Evolutionary conservation across 2,797 vertebrate species (phyloP).

Genomic region (Cheirogaleus major): DNA sequence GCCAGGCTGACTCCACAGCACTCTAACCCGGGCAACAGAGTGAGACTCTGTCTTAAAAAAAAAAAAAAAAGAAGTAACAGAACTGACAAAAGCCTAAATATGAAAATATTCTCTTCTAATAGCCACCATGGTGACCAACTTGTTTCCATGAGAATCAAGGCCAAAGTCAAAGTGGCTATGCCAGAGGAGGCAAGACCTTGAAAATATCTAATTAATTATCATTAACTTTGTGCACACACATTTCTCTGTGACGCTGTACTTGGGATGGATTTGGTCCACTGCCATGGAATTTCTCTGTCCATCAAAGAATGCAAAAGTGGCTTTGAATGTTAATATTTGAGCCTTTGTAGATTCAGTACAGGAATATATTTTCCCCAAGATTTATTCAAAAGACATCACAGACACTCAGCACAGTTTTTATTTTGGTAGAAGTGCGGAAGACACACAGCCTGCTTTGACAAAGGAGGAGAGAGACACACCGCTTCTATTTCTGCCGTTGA

Average conservation of each 20-base stretch:
- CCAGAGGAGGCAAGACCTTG: not conserved
- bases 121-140: not conserved
- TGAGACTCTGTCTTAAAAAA: too few species aligned
- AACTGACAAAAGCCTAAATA: not conserved
- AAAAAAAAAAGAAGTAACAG: not conserved
- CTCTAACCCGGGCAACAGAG: too few species aligned
- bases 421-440: slow-evolving; percentile 51
- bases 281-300: not conserved
- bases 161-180: not conserved
- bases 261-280: not conserved
- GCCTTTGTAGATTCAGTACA: not conserved
- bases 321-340: slow-evolving; percentile 1
- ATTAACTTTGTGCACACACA: not conserved
- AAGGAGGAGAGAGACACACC: not conserved
- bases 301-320: not conserved
- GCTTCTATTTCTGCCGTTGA: slow-evolving; percentile 53
- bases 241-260: not conserved
- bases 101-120: not conserved
- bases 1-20: too few species aligned
- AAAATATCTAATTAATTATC: not conserved
- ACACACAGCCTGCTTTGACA: slow-evolving; percentile 16
- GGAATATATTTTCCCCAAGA: not conserved
- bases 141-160: not conserved
- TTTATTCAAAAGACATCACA: slow-evolving; percentile 45
- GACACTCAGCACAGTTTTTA: slow-evolving; percentile 9